Evolutionary conservation across 2,888 invertebrate species (phyloP), one percentile per base, ranked within the genome.

Genomic region (Anorthoa munda): DNA sequence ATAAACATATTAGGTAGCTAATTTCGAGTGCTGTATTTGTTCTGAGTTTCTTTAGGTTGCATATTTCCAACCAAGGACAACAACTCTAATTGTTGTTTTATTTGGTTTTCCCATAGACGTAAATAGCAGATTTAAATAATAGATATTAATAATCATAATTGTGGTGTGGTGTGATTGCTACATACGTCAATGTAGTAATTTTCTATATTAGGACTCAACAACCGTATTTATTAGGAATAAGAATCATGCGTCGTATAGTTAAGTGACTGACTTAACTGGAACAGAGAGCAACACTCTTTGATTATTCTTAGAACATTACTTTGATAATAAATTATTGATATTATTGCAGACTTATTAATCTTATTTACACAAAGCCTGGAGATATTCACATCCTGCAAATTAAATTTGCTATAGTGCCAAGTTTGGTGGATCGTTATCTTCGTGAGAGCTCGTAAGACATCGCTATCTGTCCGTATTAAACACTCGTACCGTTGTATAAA

Each of bases 51-150:
- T 74, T 72, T 51, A 31, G 58, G 21, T 66, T 71, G 56, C 56
- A 48, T 72, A 58, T 66, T 77, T 66, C 59, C n/a, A 65, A 46
- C 66, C 85, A 84, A 85, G 87, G 86, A 77, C 72, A 66, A 26
- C 81, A 53, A 76, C 63, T 81, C 53, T 79, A 75, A 81, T 79
- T 82, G 76, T 81, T 72, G 63, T 75, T 85, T 78, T 77, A 79
- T 81, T 87, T 79, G 86, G 86, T 80, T 86, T 86, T 86, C 58
- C 86, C 87, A 75, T 67, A 80, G 60, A 85, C 86, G 81, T 84
- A 81, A 72, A 78, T 73, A 76, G 73, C 61, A 56, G 60, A 83
- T 83, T 85, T 82, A 80, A 77, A 81, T 86, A 82, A 81, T 83
- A 79, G 67, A 75, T 82, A 85, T 80, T 77, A 77, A 79, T 83